A percentile compares a stretch with the other conserved stretches of the same genome.
Evolutionary conservation across 2,113 vertebrate species (phyloP).

Genomic region (Centropristis striata): DNA sequence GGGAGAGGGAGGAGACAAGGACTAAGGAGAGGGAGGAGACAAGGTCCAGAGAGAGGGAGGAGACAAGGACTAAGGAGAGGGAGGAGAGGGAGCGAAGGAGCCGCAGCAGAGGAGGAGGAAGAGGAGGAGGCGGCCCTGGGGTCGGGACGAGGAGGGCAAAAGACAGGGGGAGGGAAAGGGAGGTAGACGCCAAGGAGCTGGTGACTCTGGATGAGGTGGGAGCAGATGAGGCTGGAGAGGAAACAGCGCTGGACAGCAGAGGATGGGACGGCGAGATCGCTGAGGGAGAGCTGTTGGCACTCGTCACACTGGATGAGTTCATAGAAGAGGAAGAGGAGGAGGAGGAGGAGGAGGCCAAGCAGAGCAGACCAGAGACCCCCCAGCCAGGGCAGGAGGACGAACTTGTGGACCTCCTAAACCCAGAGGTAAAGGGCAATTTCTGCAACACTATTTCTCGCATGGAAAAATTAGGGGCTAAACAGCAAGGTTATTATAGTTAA

Average conservation of each 20-base stretch:
- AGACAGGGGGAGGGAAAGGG: neutral
- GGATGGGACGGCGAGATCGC: conserved; percentile 23
- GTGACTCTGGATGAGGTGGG: conserved; percentile 81
- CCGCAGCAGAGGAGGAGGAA: neutral
- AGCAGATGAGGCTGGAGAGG: conserved; percentile 52
- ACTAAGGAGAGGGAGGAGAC: neutral
- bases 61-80: conserved; percentile 4
- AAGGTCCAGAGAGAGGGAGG: conserved; percentile 25
- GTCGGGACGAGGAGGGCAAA: neutral
- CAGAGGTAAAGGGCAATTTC: conserved; percentile 74
- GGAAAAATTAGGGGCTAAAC: no score
- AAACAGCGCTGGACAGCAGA: neutral
- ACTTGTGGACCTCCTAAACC: conserved; percentile 52
- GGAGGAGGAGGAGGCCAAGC: neutral
- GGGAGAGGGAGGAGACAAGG: no score
- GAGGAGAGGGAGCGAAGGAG: neutral
- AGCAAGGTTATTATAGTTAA: no score
- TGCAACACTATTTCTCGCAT: no score
- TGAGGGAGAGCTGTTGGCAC: conserved; percentile 64
- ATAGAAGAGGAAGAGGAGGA: conserved; percentile 16
- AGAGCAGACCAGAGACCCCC: neutral
- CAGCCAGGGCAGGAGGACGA: conserved; percentile 52
- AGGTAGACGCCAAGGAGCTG: conserved; percentile 61
- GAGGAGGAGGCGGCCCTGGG: neutral
- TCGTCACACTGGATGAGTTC: conserved; percentile 66